Evolutionary conservation across 2,113 vertebrate species (phyloP).

Genomic region (Cyrtonyx montezumae): DNA sequence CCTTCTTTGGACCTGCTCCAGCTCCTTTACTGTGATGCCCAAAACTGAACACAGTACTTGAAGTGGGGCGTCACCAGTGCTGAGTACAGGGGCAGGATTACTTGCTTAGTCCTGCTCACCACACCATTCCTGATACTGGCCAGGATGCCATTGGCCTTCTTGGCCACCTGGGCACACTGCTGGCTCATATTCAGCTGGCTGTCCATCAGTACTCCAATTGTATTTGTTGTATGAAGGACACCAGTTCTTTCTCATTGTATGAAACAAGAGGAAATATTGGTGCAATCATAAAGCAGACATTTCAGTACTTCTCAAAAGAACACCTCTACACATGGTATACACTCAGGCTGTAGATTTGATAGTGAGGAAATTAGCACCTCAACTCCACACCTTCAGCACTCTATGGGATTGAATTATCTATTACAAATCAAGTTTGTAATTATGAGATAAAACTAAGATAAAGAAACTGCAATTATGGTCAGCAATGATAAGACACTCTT

Average conservation of each 20-base stretch:
- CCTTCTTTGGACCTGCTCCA: too few species aligned
- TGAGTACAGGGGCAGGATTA: too few species aligned
- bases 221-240: too few species aligned
- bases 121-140: too few species aligned
- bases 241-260: not conserved
- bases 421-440: not conserved
- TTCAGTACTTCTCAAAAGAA: not conserved
- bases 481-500: not conserved
- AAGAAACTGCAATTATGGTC: not conserved
- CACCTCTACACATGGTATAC: not conserved
- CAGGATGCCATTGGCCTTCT: too few species aligned
- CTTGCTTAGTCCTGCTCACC: too few species aligned
- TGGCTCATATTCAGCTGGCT: too few species aligned
- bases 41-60: too few species aligned
- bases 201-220: too few species aligned
- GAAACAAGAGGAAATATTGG: fast-evolving
- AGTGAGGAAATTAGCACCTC: not conserved
- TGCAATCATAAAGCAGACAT: not conserved
- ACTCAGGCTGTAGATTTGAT: not conserved
- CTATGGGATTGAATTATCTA: not conserved
- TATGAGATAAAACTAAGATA: not conserved
- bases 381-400: not conserved
- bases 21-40: too few species aligned
- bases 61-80: too few species aligned
- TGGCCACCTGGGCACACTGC: too few species aligned